Base-by-base conservation (phyloP, 2,797 vertebrate species). In the Thripadectes ignobilis region DNA sequence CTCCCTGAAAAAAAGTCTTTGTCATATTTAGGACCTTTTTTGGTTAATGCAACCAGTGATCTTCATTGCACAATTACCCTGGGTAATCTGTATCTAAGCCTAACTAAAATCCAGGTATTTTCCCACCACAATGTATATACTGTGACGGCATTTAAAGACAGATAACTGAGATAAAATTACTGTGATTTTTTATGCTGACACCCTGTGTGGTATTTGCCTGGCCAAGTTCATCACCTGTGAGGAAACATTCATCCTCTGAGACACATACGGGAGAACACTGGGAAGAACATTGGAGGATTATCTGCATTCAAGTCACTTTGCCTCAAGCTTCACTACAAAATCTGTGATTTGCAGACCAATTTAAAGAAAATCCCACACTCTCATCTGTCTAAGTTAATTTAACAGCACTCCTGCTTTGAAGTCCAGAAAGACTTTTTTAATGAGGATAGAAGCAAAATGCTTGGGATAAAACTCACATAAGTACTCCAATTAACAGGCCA, bases 341-440 rank as follows among this genome's bases (percentile, higher is more conserved):
- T 45, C 45, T 63, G 74, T 91, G 87, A 93, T 89, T 94, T 93
- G 67, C 92, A 94, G 75, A 43, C 45, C 55, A 73, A 12, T 79
- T 59, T 75, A 91, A 94, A 95, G 86, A 92, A 86, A 93, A 96
- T 94, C 75, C 63, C 52, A 69, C 84, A 87, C 63, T 82, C 82
- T 89, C 71, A 75, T 86, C 73, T 34, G 5, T 67, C 77, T 66
- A 48, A 82, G 55, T 92, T 92, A 93, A 91, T 75, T 93, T 92
- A 94, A 92, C 58, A 93, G 51, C 36, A 38, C 18, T 89, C 36
- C 26, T 76, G 67, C 84, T 94, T 92, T 85, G 81, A 95, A 89
- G 91, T 85, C 65, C 57, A 76, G 75, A 87, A 92, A 85, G 63
- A 68, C 52, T 41, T 39, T 88, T 95, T 92, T 18, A 88, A 95